Conservation (phyloP, 1,140 invertebrate species). For the Zaprionus davidi region DNA sequence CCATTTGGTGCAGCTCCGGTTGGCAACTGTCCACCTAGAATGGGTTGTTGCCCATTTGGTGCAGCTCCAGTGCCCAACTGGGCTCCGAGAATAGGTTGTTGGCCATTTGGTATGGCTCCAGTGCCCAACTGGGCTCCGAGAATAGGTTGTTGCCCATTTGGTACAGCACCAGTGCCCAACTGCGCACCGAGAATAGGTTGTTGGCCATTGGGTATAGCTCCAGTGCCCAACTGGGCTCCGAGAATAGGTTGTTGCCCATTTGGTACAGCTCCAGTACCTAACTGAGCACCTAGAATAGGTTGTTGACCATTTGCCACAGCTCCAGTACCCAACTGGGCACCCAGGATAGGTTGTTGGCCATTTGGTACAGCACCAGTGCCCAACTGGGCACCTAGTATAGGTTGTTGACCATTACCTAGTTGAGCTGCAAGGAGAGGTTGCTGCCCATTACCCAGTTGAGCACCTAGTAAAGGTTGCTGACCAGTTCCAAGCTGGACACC, state of each 20-base stretch:
- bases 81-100: constrained; percentile 16
- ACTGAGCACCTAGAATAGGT: not conserved
- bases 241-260: not conserved
- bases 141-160: constrained; percentile 7
- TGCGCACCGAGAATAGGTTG: constrained; percentile 18
- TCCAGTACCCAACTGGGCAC: constrained; percentile 18
- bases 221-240: not conserved
- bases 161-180: constrained; percentile 20
- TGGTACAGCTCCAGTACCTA: not conserved
- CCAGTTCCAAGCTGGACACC: constrained; percentile 39
- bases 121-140: constrained; percentile 27
- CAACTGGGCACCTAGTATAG: constrained; percentile 23
- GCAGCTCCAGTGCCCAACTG: constrained; percentile 29
- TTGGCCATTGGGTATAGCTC: constrained; percentile 7
- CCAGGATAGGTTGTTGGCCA: constrained; percentile 8
- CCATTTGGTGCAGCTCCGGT: constrained; percentile 10
- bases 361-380: not conserved
- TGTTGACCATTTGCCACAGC: constrained; percentile 19
- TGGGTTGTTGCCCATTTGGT: constrained; percentile 6
- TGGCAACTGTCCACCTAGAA: constrained; percentile 24
- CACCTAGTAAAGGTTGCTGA: constrained; percentile 7
- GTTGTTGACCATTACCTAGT: not conserved
- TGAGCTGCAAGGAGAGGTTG: constrained; percentile 1
- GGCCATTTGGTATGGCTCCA: constrained; percentile 7
- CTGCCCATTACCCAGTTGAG: constrained; percentile 14